Percentiles rank a stretch among this genome's conserved stretches.
Conservation (phyloP, 30 jellyfish, hydroid and myxozoan species). For the Cassiopea andromeda region DNA sequence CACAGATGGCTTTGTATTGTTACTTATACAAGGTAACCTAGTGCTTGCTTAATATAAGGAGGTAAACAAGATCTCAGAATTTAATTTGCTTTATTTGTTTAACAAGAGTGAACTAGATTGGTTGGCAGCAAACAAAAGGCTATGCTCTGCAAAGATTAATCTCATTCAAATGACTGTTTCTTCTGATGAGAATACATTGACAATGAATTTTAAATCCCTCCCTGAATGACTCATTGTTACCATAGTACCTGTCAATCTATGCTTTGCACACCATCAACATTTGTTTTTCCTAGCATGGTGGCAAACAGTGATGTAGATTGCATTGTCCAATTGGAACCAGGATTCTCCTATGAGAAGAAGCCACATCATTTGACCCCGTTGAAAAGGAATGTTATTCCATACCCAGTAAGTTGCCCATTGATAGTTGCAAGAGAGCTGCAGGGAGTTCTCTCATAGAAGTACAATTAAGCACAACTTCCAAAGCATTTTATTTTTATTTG, state of each 20-base stretch:
- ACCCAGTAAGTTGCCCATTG: conserved; percentile 77
- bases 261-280: neutral
- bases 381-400: conserved; percentile 88
- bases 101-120: neutral
- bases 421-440: neutral
- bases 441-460: neutral
- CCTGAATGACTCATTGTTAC: neutral
- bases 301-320: neutral
- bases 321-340: conserved; percentile 36
- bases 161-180: neutral
- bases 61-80: neutral
- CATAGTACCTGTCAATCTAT: neutral
- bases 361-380: conserved; percentile 38
- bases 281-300: conserved; percentile 25
- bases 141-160: neutral
- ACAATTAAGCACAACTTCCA: no score
- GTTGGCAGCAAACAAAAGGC: neutral
- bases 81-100: neutral
- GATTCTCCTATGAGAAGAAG: conserved; percentile 25
- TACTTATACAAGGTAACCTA: neutral
- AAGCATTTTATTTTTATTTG: no score
- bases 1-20: neutral
- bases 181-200: neutral
- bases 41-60: neutral
- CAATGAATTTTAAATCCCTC: neutral